These are phyloP conservation scores for Philaenus spumarius DNA, from an alignment of 1,140 invertebrate genomes.

Conservation along the genomic window DNA sequence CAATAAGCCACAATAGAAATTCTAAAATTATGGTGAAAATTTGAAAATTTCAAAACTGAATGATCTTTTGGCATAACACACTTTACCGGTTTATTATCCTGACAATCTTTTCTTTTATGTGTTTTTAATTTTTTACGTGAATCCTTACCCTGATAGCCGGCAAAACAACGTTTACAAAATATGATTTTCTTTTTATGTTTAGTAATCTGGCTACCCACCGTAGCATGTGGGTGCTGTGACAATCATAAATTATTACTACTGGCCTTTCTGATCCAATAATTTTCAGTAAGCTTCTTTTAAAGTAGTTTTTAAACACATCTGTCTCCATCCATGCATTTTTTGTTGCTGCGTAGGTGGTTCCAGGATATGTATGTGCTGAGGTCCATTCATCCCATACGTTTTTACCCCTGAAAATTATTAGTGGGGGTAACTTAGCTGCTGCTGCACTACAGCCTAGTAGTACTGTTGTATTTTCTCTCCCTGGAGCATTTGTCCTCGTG, in stretches of 20 bases:
- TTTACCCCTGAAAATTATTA: conserved; percentile 33
- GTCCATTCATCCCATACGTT: conserved; percentile 31
- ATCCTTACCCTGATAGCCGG: too few relatives aligned
- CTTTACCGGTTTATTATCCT: too few relatives aligned
- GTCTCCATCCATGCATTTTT: conserved; percentile 37
- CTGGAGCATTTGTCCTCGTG: conserved; percentile 28
- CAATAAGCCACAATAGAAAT: too few relatives aligned
- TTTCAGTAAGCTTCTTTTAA: conserved; percentile 30
- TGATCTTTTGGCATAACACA: too few relatives aligned
- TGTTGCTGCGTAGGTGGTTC: conserved; percentile 32
- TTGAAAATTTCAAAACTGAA: too few relatives aligned
- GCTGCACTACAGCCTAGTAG: conserved; percentile 29
- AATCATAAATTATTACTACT: conserved; percentile 36
- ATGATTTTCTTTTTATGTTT: conserved; percentile 25
- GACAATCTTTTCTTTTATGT: conserved; percentile 29
- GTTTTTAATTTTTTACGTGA: too few relatives aligned
- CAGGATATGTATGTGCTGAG: conserved; percentile 26
- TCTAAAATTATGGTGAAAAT: too few relatives aligned
- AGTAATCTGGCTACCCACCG: too few relatives aligned
- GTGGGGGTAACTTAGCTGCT: conserved; percentile 31
- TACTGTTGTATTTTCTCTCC: conserved; percentile 29
- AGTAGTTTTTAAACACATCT: too few relatives aligned
- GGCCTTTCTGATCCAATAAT: conserved; percentile 27
- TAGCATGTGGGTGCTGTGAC: conserved; percentile 33
- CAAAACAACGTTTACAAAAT: too few relatives aligned